Evolutionary conservation across 2,797 vertebrate genomes (phyloP).

Genomic region (Hapalemur alaotrensis): DNA sequence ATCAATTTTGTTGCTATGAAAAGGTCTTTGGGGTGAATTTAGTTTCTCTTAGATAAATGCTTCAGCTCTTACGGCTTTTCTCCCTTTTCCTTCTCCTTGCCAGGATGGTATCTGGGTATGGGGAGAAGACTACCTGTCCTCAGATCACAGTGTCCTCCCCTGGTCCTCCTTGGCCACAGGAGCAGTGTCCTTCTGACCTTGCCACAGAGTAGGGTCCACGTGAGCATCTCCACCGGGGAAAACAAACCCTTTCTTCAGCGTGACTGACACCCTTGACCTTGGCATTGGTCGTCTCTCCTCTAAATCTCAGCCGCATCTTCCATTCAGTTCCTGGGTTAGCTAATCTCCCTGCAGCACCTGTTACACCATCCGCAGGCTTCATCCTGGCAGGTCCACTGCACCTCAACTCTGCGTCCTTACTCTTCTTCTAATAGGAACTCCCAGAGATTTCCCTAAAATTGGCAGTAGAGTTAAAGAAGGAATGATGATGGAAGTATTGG

Average conservation of each 20-base stretch:
- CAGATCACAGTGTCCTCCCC: neutral
- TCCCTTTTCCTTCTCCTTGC: neutral
- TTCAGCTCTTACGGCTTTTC: neutral
- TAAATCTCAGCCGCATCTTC: neutral
- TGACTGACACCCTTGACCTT: neutral
- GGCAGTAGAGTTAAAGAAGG: neutral
- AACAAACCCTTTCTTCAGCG: neutral
- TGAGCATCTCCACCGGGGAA: neutral
- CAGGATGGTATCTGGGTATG: neutral
- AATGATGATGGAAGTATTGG: neutral
- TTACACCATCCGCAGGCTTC: neutral
- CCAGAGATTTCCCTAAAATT: neutral
- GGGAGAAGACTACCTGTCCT: neutral
- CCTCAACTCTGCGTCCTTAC: neutral
- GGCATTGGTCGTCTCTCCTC: neutral
- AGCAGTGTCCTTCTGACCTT: neutral
- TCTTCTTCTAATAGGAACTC: neutral
- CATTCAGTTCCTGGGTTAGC: neutral
- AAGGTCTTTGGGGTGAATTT: neutral
- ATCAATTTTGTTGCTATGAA: neutral
- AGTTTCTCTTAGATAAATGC: neutral
- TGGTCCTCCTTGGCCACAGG: neutral
- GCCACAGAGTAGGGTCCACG: neutral
- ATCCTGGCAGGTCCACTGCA: rapidly evolving
- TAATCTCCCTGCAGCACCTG: neutral